Conservation (phyloP, 2,113 vertebrate species). For the Anguilla japonica region DNA sequence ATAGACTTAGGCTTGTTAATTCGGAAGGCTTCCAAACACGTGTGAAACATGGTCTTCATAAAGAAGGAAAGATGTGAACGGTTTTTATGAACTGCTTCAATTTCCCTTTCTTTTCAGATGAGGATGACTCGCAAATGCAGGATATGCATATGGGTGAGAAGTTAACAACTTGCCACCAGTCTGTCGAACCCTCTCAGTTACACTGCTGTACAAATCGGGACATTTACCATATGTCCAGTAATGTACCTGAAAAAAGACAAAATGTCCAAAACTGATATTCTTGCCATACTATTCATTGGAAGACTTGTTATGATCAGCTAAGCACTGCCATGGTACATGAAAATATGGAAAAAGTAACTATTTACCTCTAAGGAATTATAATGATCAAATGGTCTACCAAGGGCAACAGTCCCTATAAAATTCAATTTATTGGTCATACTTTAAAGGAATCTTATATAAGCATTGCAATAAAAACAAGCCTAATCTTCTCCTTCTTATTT, state of each 20-base stretch:
- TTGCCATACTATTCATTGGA: background rate
- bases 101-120: conserved; percentile 72
- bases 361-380: background rate
- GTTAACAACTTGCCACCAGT: conserved; percentile 57
- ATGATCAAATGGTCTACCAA: too few species aligned
- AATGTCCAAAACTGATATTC: background rate
- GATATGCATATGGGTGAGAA: conserved; percentile 72
- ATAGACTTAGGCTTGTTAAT: background rate
- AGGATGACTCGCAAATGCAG: conserved; percentile 75
- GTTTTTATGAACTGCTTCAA: conserved; percentile 54
- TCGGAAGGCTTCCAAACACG: background rate
- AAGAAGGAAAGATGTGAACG: conserved; percentile 42
- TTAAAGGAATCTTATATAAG: too few species aligned
- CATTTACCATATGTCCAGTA: background rate
- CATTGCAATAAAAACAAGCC: background rate
- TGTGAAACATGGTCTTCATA: conserved; percentile 14
- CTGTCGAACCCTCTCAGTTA: conserved; percentile 25
- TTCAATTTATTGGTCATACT: background rate
- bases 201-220: background rate
- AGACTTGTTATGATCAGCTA: background rate
- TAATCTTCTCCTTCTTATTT: background rate
- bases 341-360: background rate
- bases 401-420: background rate
- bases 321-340: background rate
- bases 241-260: background rate